Evolutionary conservation across 1,140 invertebrate species (phyloP).

Genomic region (Venturia canescens): DNA sequence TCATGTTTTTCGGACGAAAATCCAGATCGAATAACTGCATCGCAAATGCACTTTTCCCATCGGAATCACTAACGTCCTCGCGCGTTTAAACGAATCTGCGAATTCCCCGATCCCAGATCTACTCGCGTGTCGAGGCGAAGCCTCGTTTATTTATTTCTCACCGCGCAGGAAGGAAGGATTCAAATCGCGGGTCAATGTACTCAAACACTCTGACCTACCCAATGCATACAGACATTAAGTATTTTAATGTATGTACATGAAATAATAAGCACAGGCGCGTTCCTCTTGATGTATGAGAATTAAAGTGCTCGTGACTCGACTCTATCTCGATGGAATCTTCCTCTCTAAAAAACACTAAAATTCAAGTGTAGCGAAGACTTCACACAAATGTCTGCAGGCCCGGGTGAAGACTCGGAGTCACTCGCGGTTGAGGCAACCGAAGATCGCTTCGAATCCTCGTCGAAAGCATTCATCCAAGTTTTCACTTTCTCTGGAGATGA

Average conservation of each 20-base stretch:
- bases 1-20: too few relatives aligned
- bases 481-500: too few relatives aligned
- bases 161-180: background rate
- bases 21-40: too few relatives aligned
- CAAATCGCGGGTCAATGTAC: slow-evolving; percentile 29
- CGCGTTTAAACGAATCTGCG: background rate
- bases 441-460: too few relatives aligned
- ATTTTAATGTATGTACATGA: background rate
- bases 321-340: slow-evolving; percentile 33
- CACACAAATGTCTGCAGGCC: too few relatives aligned
- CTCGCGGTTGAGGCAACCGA: too few relatives aligned
- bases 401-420: too few relatives aligned
- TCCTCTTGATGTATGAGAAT: slow-evolving; percentile 4
- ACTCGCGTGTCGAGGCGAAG: background rate
- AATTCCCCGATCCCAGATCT: background rate
- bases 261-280: background rate
- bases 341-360: background rate
- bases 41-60: too few relatives aligned
- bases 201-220: slow-evolving; percentile 28
- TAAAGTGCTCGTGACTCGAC: slow-evolving; percentile 28
- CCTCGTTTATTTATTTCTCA: background rate
- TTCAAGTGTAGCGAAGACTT: too few relatives aligned
- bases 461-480: too few relatives aligned
- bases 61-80: background rate
- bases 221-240: background rate